Conservation (phyloP, 1,140 invertebrate species). For the Cydia strobilella region DNA sequence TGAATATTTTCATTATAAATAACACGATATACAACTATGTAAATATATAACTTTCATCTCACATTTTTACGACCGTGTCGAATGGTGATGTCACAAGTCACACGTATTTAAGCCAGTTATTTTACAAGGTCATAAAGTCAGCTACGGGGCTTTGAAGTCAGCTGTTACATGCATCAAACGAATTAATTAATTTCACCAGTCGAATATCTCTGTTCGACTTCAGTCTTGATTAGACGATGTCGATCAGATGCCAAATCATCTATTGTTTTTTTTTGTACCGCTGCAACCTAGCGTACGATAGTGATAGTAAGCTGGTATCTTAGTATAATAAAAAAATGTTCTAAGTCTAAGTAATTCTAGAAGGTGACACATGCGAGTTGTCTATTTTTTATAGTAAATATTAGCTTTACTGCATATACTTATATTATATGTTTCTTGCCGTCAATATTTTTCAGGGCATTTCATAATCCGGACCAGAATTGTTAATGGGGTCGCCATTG, state of each 20-base stretch:
- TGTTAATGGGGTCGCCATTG: too few species aligned
- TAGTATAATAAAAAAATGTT: too few species aligned
- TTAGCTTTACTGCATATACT: too few species aligned
- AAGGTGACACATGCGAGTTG: too few species aligned
- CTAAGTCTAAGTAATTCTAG: too few species aligned
- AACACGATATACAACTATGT: not conserved
- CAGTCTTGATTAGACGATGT: not conserved
- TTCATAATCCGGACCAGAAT: too few species aligned
- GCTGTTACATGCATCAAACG: conserved; percentile 13
- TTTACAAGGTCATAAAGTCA: conserved; percentile 16
- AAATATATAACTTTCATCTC: not conserved
- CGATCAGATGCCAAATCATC: not conserved
- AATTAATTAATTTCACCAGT: conserved; percentile 5
- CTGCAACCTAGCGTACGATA: too few species aligned
- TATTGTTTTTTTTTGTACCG: not conserved
- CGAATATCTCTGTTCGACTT: conserved; percentile 4
- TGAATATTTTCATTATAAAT: not conserved
- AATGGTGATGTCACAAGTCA: conserved; percentile 4
- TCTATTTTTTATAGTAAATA: too few species aligned
- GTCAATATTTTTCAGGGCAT: too few species aligned
- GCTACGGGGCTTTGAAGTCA: not conserved
- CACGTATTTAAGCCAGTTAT: conserved; percentile 1
- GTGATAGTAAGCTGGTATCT: too few species aligned
- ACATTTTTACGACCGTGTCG: not conserved
- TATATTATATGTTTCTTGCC: too few species aligned